phyloP scores from a whole-genome alignment of 2,888 invertebrate species.

The Eristalinus aeneus region DNA sequence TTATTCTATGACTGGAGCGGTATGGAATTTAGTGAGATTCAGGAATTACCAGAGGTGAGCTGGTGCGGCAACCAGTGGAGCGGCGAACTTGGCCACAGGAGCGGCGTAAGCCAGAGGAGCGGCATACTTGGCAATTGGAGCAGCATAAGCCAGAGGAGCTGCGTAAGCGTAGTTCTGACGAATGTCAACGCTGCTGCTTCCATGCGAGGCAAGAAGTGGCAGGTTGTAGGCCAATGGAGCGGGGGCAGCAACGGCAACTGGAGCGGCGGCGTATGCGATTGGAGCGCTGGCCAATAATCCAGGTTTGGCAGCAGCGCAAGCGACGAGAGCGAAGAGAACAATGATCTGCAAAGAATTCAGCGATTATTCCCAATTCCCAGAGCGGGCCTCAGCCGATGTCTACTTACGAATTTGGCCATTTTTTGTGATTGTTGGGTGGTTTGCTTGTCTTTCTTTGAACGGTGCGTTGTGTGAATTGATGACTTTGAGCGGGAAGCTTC shows the following conservation, averaged over 20 bases:
- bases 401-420: constrained; percentile 44
- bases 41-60: neutral
- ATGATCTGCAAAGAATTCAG: constrained; percentile 15
- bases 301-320: constrained; percentile 58
- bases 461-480: neutral
- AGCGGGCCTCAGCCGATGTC: neutral
- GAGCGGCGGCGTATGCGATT: constrained; percentile 72
- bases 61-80: constrained; percentile 28
- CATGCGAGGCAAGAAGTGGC: constrained; percentile 13
- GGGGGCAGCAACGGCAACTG: neutral
- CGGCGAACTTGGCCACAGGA: constrained; percentile 2
- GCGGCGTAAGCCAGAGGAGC: constrained; percentile 19
- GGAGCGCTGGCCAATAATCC: constrained; percentile 40
- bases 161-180: constrained; percentile 57
- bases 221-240: constrained; percentile 38
- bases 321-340: constrained; percentile 50
- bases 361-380: neutral
- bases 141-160: constrained; percentile 2
- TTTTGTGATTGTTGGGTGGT: neutral
- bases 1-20: neutral
- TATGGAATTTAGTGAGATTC: neutral
- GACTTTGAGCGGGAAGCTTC: neutral
- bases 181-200: constrained; percentile 54
- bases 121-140: neutral
- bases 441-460: neutral